phyloP scores from a whole-genome alignment of 2,888 invertebrate species.

The Adela reaumurella region DNA sequence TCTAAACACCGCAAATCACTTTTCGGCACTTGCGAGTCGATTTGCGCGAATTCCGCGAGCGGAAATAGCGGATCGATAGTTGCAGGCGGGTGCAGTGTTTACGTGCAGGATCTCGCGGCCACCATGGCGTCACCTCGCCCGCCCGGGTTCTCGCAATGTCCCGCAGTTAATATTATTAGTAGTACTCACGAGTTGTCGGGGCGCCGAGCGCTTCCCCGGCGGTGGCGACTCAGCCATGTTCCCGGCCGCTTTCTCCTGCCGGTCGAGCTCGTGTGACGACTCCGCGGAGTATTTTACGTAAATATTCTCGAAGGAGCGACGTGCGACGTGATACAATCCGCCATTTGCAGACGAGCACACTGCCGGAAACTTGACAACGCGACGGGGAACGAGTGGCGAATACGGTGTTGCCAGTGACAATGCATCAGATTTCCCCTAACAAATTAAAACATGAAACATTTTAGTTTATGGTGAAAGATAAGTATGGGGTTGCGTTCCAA shows the following conservation, averaged over 20 bases:
- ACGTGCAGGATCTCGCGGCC: conserved; percentile 63
- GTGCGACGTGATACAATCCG: conserved; percentile 57
- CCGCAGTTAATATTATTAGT: background rate
- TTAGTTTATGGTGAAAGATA: too few relatives aligned
- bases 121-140: conserved; percentile 57
- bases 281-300: conserved; percentile 54
- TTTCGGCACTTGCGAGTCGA: background rate
- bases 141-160: background rate
- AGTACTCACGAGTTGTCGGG: conserved; percentile 61
- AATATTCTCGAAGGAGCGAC: conserved; percentile 58
- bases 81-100: conserved; percentile 29
- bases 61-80: conserved; percentile 1
- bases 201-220: conserved; percentile 55
- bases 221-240: conserved; percentile 61
- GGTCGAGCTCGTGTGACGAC: conserved; percentile 1
- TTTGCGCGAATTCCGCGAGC: background rate
- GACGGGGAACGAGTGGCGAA: conserved; percentile 4
- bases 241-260: conserved; percentile 14
- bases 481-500: too few relatives aligned
- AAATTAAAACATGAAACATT: too few relatives aligned
- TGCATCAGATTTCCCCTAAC: too few relatives aligned
- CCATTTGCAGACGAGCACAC: conserved; percentile 55
- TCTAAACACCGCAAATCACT: conserved; percentile 1
- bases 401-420: conserved; percentile 2
- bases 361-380: conserved; percentile 42